These are phyloP conservation scores for Sprattus sprattus DNA, from an alignment of 2,113 vertebrate genomes.

Conservation along the genomic window DNA sequence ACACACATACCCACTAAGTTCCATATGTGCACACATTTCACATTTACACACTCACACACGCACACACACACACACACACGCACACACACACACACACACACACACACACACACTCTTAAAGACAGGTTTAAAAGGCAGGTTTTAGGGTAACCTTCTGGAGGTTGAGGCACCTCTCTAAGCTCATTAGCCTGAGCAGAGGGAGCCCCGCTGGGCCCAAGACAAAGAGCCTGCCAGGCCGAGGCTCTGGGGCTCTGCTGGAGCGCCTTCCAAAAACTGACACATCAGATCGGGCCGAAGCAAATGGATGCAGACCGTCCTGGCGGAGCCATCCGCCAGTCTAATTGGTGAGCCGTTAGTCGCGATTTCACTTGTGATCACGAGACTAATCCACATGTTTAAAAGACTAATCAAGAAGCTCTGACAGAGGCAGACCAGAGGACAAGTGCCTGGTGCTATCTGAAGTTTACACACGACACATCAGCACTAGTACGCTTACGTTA, in stretches of 20 bases:
- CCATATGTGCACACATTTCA: not conserved
- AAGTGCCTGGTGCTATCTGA: not conserved
- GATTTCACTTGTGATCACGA: not conserved
- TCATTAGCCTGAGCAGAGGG: not conserved
- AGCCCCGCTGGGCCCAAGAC: not conserved
- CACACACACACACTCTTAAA: not conserved
- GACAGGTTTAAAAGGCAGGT: not conserved
- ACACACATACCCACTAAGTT: not conserved
- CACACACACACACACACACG: not conserved
- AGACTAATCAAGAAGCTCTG: not conserved
- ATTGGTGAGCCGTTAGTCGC: not conserved
- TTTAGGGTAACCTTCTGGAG: not conserved
- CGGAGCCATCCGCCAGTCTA: not conserved
- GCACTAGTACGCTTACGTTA: not conserved
- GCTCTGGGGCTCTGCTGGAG: not conserved
- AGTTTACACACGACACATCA: not conserved
- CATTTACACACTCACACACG: not conserved
- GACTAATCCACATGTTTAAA: not conserved
- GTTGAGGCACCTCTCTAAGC: not conserved
- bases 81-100: not conserved
- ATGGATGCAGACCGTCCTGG: constrained; percentile 2
- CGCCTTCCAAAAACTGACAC: constrained; percentile 14
- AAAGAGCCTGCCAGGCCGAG: not conserved
- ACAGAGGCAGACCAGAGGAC: not conserved
- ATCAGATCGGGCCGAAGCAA: constrained; percentile 9